These are phyloP conservation scores for Cantharis lateralis DNA, from an alignment of 2,888 invertebrate genomes.

Conservation along the genomic window DNA sequence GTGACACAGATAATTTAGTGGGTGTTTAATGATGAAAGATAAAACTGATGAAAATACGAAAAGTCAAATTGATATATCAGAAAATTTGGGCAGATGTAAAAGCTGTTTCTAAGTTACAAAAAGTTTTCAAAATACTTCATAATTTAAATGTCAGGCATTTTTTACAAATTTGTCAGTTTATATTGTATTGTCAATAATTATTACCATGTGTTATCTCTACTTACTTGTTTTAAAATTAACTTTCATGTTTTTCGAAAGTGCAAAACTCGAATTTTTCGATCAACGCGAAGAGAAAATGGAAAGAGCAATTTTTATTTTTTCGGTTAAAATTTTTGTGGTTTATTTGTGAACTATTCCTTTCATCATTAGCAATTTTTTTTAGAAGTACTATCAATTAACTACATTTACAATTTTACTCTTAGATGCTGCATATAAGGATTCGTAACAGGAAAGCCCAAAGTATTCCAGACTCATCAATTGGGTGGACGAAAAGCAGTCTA, in stretches of 20 bases:
- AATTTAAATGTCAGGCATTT: not conserved
- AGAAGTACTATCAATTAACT: too few relatives aligned
- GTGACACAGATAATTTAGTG: slow-evolving; percentile 34
- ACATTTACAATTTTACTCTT: too few relatives aligned
- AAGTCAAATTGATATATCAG: slow-evolving; percentile 38
- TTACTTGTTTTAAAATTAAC: not conserved
- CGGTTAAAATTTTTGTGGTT: too few relatives aligned
- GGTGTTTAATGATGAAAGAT: slow-evolving; percentile 34
- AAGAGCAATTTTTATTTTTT: not conserved
- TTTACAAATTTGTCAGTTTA: not conserved
- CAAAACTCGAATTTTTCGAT: not conserved
- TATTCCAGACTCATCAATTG: too few relatives aligned
- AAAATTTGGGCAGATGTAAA: slow-evolving; percentile 29
- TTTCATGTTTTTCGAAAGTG: not conserved
- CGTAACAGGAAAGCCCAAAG: too few relatives aligned
- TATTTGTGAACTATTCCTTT: not conserved
- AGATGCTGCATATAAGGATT: too few relatives aligned
- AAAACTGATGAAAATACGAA: slow-evolving; percentile 38
- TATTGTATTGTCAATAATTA: not conserved
- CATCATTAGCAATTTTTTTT: not conserved
- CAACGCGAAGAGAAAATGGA: not conserved
- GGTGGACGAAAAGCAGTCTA: too few relatives aligned
- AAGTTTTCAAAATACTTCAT: slow-evolving; percentile 35
- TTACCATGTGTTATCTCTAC: not conserved
- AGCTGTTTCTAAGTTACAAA: slow-evolving; percentile 40